Percentiles rank a stretch among this genome's conserved stretches.
These are phyloP conservation scores for Leptobrachium leishanense DNA, from an alignment of 2,113 vertebrate genomes.

Conservation along the genomic window DNA sequence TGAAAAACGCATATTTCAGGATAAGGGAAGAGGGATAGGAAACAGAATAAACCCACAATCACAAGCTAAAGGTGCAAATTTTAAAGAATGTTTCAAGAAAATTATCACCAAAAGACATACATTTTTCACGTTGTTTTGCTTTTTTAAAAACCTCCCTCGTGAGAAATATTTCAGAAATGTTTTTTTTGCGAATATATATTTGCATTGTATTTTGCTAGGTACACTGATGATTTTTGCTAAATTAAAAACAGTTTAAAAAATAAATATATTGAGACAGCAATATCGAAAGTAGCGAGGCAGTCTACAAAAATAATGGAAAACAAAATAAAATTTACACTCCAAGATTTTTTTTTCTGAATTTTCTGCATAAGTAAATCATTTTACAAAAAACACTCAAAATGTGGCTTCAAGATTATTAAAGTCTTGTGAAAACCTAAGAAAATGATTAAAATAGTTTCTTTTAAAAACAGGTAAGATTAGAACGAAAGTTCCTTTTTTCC, in stretches of 20 bases:
- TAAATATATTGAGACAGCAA: slow-evolving; percentile 38
- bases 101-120: slow-evolving; percentile 9
- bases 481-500: not conserved
- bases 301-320: slow-evolving; percentile 31
- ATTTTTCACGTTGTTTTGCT: not conserved
- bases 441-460: not conserved
- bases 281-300: slow-evolving; percentile 3
- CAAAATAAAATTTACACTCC: slow-evolving; percentile 15
- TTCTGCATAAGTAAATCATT: slow-evolving; percentile 31
- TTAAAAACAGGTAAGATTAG: too few species aligned
- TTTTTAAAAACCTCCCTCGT: not conserved
- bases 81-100: slow-evolving; percentile 45
- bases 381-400: slow-evolving; percentile 41
- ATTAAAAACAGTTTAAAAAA: slow-evolving; percentile 16
- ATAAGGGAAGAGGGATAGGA: slow-evolving; percentile 15
- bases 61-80: slow-evolving; percentile 65
- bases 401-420: slow-evolving; percentile 24
- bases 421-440: slow-evolving; percentile 35
- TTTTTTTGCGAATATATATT: slow-evolving; percentile 27
- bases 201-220: slow-evolving; percentile 8
- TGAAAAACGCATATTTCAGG: slow-evolving; percentile 53
- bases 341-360: slow-evolving; percentile 7
- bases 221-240: not conserved
- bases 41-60: slow-evolving; percentile 53
- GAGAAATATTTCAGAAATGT: slow-evolving; percentile 32